phyloP scores from a whole-genome alignment of 2,888 invertebrate species.

The Erebia epiphron region DNA sequence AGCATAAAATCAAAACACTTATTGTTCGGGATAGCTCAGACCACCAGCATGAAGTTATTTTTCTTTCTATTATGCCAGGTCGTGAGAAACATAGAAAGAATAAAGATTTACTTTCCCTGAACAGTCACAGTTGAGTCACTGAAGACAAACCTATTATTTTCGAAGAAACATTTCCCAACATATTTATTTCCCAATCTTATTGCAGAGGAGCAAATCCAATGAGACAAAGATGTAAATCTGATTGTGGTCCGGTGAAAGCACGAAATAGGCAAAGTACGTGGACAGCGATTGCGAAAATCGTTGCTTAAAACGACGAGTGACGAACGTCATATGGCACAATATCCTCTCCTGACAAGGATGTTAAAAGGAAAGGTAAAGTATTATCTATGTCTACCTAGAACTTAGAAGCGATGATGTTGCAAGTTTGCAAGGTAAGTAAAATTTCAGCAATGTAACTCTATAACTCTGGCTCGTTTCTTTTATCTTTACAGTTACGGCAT shows the following conservation, averaged over 20 bases:
- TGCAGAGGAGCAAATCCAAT: neutral
- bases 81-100: conserved; percentile 5
- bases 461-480: neutral
- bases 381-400: neutral
- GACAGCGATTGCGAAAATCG: neutral
- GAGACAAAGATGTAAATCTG: neutral
- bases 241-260: neutral
- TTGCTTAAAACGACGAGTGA: neutral
- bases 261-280: neutral
- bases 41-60: neutral
- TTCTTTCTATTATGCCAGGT: neutral
- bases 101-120: conserved; percentile 13
- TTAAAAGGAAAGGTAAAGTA: neutral
- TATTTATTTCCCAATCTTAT: neutral
- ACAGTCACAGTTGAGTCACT: neutral
- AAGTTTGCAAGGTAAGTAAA: neutral
- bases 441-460: neutral
- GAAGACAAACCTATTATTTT: neutral
- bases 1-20: neutral
- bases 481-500: neutral
- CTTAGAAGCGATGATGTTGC: neutral
- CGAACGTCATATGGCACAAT: neutral
- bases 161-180: neutral
- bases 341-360: neutral
- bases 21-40: neutral